phyloP scores from a whole-genome alignment of 2,888 invertebrate genomes.

The Pheosia tremula region DNA sequence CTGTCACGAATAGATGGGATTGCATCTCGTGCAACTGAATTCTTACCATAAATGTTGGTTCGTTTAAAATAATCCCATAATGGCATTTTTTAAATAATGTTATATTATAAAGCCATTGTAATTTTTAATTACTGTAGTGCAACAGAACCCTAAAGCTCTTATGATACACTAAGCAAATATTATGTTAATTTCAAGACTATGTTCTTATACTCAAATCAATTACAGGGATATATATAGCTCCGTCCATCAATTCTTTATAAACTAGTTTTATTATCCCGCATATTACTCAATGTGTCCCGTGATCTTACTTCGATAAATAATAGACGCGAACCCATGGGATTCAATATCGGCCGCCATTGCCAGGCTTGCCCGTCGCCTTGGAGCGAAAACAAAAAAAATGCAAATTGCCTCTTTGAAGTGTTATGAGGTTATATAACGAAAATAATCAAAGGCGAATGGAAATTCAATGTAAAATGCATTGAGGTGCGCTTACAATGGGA shows the following conservation, averaged over 20 bases:
- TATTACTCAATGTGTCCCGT: not conserved
- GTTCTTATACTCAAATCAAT: not conserved
- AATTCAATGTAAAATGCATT: constrained; percentile 25
- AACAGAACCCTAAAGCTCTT: no score
- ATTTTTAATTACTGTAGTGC: no score
- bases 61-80: no score
- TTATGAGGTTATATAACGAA: constrained; percentile 28
- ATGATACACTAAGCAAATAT: no score
- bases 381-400: constrained; percentile 32
- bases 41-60: no score
- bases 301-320: not conserved
- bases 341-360: constrained; percentile 22
- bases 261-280: not conserved
- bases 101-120: no score
- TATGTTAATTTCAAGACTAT: not conserved
- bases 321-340: constrained; percentile 14
- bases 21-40: no score
- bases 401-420: constrained; percentile 37
- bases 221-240: not conserved
- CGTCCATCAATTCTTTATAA: not conserved
- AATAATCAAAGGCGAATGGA: constrained; percentile 24
- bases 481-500: constrained; percentile 3
- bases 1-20: no score
- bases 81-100: no score
- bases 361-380: constrained; percentile 8